Evolutionary conservation across 2,888 invertebrate species (phyloP).

Genomic region (Caradrina kadenii): DNA sequence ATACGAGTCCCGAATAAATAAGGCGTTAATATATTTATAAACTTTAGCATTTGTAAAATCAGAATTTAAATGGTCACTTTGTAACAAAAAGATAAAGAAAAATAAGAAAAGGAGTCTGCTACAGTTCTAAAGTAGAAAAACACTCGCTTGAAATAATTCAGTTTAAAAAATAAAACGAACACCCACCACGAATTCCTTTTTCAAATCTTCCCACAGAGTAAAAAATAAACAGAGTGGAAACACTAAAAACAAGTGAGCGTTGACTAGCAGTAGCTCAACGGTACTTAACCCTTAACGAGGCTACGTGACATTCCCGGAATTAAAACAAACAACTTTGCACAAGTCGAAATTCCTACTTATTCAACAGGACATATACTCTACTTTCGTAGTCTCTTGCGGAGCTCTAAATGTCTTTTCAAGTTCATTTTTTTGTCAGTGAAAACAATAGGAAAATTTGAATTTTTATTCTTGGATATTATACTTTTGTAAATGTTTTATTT

Average conservation of each 20-base stretch:
- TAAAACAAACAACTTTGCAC: conserved; percentile 68
- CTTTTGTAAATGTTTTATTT: conserved; percentile 45
- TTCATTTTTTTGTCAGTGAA: conserved; percentile 28
- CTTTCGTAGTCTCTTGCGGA: conserved; percentile 60
- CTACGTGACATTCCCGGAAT: conserved; percentile 74
- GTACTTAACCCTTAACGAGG: conserved; percentile 74
- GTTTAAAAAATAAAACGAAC: conserved; percentile 7
- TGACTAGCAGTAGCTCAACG: conserved; percentile 60
- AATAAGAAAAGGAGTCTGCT: background rate
- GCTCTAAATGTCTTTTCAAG: conserved; percentile 54
- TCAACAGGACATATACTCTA: conserved; percentile 64
- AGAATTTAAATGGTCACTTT: background rate
- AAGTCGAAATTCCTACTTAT: conserved; percentile 65
- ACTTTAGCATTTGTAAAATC: too few species aligned
- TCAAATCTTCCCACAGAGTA: conserved; percentile 54
- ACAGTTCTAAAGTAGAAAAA: background rate
- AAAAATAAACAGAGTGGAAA: conserved; percentile 59
- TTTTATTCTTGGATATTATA: conserved; percentile 47
- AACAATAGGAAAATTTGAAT: conserved; percentile 56
- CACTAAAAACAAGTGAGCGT: conserved; percentile 60
- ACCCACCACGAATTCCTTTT: conserved; percentile 35
- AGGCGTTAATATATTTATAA: background rate
- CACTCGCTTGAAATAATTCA: background rate
- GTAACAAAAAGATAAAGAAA: background rate
- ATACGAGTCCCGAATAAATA: background rate